Evolutionary conservation across 2,888 invertebrate genomes (phyloP).

Genomic region (Dolichopus griseipennis): DNA sequence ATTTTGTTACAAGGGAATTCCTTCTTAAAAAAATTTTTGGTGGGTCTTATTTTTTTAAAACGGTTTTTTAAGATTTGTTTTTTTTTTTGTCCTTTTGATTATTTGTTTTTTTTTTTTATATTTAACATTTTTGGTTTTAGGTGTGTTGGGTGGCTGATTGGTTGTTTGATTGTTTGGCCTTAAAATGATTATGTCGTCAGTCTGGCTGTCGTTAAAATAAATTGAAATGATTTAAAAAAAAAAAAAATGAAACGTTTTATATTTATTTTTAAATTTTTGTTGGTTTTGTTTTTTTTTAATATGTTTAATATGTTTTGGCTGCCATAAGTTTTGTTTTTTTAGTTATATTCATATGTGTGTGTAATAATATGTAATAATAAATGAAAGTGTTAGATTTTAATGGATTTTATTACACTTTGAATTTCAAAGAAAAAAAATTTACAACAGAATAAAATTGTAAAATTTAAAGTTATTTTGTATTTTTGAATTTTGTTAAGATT

Average conservation of each 20-base stretch:
- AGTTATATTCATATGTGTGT: too few relatives aligned
- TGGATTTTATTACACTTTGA: slow-evolving; percentile 1
- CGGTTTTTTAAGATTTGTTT: too few relatives aligned
- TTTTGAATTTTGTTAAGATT: background rate
- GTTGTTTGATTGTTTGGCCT: background rate
- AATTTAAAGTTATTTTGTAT: background rate
- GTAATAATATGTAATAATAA: background rate
- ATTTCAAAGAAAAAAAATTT: background rate
- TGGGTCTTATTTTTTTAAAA: too few relatives aligned
- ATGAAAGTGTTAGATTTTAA: background rate
- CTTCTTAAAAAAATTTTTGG: too few relatives aligned
- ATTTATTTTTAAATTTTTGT: background rate
- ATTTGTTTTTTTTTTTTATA: too few relatives aligned
- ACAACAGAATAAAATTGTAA: too few relatives aligned
- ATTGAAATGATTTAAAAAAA: background rate
- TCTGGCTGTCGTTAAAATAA: slow-evolving; percentile 4
- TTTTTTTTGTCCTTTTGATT: too few relatives aligned
- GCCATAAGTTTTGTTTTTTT: background rate
- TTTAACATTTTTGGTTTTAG: too few relatives aligned
- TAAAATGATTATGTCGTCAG: slow-evolving; percentile 4
- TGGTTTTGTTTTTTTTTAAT: background rate
- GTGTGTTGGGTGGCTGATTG: too few relatives aligned
- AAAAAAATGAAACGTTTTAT: background rate
- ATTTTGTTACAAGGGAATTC: too few relatives aligned
- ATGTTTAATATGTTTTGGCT: background rate